These are phyloP conservation scores for Kryptolebias marmoratus DNA, from an alignment of 2,113 vertebrate genomes.

Conservation along the genomic window DNA sequence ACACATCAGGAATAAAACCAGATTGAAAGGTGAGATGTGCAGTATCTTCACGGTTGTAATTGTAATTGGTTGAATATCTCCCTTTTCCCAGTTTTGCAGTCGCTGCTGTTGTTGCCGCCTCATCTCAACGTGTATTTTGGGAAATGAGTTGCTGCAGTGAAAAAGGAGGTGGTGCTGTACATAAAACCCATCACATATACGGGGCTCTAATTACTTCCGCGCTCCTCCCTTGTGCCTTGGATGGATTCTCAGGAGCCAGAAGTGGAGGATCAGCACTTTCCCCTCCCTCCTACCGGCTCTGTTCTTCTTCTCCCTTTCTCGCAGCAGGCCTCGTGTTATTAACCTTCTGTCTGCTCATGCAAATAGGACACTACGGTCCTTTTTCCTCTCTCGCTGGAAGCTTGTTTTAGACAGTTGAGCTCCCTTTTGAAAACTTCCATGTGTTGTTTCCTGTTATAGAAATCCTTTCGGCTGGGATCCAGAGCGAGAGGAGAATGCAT, in stretches of 20 bases:
- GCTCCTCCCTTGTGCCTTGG: slow-evolving; percentile 68
- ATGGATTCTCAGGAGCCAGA: slow-evolving; percentile 70
- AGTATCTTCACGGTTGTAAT: neutral
- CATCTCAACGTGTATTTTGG: slow-evolving; percentile 45
- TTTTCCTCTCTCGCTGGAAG: slow-evolving; percentile 29
- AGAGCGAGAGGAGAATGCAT: slow-evolving; percentile 12
- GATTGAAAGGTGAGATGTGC: no score
- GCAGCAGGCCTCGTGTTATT: slow-evolving; percentile 75
- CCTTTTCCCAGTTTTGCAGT: slow-evolving; percentile 9
- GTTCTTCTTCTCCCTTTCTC: slow-evolving; percentile 68
- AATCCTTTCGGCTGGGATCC: slow-evolving; percentile 40
- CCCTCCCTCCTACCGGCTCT: slow-evolving; percentile 60
- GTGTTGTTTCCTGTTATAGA: slow-evolving; percentile 44
- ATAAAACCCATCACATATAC: slow-evolving; percentile 64
- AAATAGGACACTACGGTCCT: slow-evolving; percentile 63
- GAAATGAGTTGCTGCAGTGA: slow-evolving; percentile 50
- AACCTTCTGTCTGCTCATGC: slow-evolving; percentile 81
- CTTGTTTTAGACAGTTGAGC: slow-evolving; percentile 50
- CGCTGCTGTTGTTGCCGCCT: slow-evolving; percentile 15
- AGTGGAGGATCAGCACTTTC: slow-evolving; percentile 76
- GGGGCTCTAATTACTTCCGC: slow-evolving; percentile 68
- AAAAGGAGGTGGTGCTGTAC: slow-evolving; percentile 39
- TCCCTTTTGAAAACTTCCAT: slow-evolving; percentile 47
- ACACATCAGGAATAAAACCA: no score
- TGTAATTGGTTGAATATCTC: slow-evolving; percentile 16